Evolutionary conservation across 2,888 invertebrate genomes (phyloP), one percentile per base, ranked within the genome.

Genomic region (Drosophila anomelani): DNA sequence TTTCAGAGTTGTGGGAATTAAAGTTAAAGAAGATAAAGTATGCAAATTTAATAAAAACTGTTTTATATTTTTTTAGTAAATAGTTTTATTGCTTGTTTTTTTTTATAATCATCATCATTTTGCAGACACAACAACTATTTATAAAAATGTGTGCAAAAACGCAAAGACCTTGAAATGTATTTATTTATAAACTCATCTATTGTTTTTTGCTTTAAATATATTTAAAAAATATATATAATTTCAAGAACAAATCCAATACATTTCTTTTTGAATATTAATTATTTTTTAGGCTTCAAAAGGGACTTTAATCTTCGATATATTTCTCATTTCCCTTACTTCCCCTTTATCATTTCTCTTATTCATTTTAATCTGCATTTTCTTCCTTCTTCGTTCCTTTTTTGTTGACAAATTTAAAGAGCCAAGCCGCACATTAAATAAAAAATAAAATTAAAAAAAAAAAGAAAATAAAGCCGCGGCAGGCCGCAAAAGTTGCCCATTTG

Each of bases 341-440:
- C 55, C 26, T 12, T 46, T 20, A 36, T 34, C 47, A 17, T 34
- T 41, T 46, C 53, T 59, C 32, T 62, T 78, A 44, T 61, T 78
- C 59, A 51, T 51, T 32, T 49, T 51, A 64, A 66, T 55, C 49
- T 51, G 51, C 34, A 54, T 51, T 32, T 61, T 49, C 20, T 41
- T 41, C 20, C 41, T 44, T 43, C 32, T 43, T 34, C 20, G 12
- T 20, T 15, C 15, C 32, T 32, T 17, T 20, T 56, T 46, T 76
- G 76, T 46, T 78, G 76, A 72, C 77, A 77, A 83, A 81, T 57
- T 71, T 71, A 62, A 75, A 77, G 67, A 80, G 64, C 60, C 60
- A 71, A 59, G 39, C 68, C 68, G 36, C 68, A 68, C 57, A 49
- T 38, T 34, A 34, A 51, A 51, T 51, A 34, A 34, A 34, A 34